These are phyloP conservation scores for Teleogryllus oceanicus DNA, from an alignment of 2,888 invertebrate species.

Conservation along the genomic window DNA sequence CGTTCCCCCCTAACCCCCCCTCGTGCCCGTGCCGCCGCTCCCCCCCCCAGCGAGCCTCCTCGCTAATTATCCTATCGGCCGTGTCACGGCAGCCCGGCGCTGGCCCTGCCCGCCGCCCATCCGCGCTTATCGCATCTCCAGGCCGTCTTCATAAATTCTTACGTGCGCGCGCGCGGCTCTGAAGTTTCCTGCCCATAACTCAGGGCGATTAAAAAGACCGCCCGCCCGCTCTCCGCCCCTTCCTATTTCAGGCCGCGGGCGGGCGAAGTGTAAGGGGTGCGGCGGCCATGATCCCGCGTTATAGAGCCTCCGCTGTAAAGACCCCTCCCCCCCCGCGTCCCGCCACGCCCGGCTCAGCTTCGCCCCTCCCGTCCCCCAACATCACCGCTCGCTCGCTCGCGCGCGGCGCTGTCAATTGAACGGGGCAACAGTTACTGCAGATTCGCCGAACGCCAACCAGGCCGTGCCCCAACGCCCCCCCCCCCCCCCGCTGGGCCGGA, in stretches of 20 bases:
- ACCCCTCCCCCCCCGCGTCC: neutral
- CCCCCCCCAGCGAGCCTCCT: neutral
- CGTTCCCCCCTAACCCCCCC: too few species aligned
- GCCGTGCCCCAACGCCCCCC: neutral
- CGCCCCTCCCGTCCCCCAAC: neutral
- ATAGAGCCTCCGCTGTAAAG: slow-evolving; percentile 11
- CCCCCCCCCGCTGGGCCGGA: too few species aligned
- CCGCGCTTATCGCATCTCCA: neutral
- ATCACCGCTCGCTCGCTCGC: neutral
- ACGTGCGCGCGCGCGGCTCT: neutral
- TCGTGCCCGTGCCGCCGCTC: too few species aligned
- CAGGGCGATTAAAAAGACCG: slow-evolving; percentile 18
- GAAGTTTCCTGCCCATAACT: slow-evolving; percentile 18
- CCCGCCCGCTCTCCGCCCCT: neutral
- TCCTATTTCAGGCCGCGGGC: neutral
- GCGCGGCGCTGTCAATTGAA: neutral
- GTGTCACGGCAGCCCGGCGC: neutral
- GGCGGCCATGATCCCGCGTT: neutral
- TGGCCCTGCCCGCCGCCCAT: neutral
- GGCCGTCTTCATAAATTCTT: slow-evolving; percentile 18
- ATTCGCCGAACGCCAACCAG: neutral
- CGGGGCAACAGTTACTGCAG: slow-evolving; percentile 11
- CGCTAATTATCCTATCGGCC: slow-evolving; percentile 9
- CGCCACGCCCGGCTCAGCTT: neutral
- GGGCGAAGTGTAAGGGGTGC: neutral